These are phyloP conservation scores for Saguinus imperator DNA, from an alignment of 2,113 vertebrate genomes.

Conservation along the genomic window DNA sequence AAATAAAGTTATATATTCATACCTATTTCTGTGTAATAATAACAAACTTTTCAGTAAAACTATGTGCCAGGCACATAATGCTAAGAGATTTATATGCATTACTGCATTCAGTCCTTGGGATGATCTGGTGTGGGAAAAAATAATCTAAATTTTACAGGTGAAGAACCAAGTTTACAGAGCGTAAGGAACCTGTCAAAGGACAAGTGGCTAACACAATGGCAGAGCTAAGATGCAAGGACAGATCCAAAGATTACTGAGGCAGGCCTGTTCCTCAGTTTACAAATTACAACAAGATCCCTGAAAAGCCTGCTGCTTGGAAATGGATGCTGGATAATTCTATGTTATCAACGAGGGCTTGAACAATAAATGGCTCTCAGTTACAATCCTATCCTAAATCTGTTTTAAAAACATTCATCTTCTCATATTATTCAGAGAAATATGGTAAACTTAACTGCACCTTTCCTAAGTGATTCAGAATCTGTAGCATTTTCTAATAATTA, in stretches of 20 bases:
- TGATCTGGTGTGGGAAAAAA: background rate
- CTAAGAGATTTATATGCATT: background rate
- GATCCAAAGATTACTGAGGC: background rate
- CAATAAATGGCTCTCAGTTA: background rate
- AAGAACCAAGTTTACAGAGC: background rate
- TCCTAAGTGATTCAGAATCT: background rate
- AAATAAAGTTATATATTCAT: background rate
- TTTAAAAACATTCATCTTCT: background rate
- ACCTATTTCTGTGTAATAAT: background rate
- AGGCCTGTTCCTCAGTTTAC: background rate
- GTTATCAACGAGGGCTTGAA: background rate
- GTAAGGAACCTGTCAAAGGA: background rate
- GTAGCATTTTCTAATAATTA: background rate
- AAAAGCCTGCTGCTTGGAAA: background rate
- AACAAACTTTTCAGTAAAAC: constrained; percentile 16
- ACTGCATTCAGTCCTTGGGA: background rate
- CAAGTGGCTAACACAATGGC: background rate
- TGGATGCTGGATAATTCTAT: background rate
- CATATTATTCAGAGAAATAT: background rate
- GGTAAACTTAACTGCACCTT: background rate
- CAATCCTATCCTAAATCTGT: background rate
- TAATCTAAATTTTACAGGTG: background rate
- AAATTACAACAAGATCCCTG: background rate
- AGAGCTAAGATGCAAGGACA: background rate
- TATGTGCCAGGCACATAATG: background rate